These are phyloP conservation scores for Climacteris rufus DNA, from an alignment of 2,113 vertebrate genomes.

Conservation along the genomic window DNA sequence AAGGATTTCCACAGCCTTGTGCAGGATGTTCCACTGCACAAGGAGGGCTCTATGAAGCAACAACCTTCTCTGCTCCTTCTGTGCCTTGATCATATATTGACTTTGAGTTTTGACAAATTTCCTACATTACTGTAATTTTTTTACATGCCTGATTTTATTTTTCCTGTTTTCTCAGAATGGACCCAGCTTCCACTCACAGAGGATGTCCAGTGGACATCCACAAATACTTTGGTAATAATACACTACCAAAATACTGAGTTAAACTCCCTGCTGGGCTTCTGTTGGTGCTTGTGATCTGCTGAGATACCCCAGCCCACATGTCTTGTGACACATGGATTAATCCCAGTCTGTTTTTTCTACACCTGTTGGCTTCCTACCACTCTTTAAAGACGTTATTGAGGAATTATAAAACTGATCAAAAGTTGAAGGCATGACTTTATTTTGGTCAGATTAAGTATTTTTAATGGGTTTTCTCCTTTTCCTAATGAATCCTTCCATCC, in stretches of 20 bases:
- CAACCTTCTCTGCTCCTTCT: neutral
- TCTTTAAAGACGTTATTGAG: neutral
- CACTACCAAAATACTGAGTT: neutral
- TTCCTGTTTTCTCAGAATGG: neutral
- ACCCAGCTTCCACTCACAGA: neutral
- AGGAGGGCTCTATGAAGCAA: neutral
- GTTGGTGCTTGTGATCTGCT: neutral
- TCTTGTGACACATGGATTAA: neutral
- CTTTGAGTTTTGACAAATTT: neutral
- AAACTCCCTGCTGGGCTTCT: neutral
- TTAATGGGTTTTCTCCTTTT: neutral
- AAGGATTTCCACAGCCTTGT: neutral
- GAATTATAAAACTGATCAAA: neutral
- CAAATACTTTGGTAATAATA: neutral
- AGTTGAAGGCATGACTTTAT: neutral
- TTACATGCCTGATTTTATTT: neutral
- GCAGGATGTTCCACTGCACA: neutral
- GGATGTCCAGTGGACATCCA: neutral
- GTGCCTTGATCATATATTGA: neutral
- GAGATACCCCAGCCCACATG: accelerated
- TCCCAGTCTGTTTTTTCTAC: neutral
- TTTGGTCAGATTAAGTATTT: neutral
- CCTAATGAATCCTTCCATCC: neutral
- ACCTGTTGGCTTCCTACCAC: neutral
- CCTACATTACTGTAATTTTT: neutral